Base-by-base conservation (phyloP, 2,888 invertebrate species). In the Amphipoea oculea region DNA sequence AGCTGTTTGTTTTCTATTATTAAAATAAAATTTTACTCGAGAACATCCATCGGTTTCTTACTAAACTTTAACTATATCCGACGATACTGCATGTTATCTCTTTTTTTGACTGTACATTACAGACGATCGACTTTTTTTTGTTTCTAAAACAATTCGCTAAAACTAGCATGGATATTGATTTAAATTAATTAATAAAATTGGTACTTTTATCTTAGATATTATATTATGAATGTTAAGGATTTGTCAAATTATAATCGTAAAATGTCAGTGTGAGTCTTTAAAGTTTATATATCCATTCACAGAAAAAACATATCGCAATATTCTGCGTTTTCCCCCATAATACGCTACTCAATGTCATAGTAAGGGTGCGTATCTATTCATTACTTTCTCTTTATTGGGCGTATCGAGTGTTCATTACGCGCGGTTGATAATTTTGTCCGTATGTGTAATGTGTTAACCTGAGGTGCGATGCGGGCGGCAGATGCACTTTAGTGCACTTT, bases 381-480 rank as follows among this genome's bases (percentile, higher is more conserved):
- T 90, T 87, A 80, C 76, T 84, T 86, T 87, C 80, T 78, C 85
- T 88, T 91, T 90, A 91, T 90, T 89, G 87, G 82, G 87, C 85
- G 89, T 87, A 89, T 91, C 87, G 88, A 88, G 89, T 88, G 88
- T 87, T 87, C 88, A 90, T 91, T 89, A 77, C 76, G 78, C 42
- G 76, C 76, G 51, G 78, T 75, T 75, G 72, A 81, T 87, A 80
- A 87, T 75, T 86, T 75, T 84, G 76, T 78, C 57, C 69, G 60
- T 11, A 73, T 68, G 67, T 84, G 70, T 73, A 70, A 78, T 80
- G 73, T 76, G 70, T 78, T 81, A 78, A 73, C 65, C 40, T 74
- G 81, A 89, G 86, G 88, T 87, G 90, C 79, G 83, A 94, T 94
- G 94, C 94, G 94, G 94, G 94, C 83, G 92, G 89, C 94, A 94